Evolutionary conservation across 2,888 invertebrate genomes (phyloP).

Genomic region (Thyatira batis): DNA sequence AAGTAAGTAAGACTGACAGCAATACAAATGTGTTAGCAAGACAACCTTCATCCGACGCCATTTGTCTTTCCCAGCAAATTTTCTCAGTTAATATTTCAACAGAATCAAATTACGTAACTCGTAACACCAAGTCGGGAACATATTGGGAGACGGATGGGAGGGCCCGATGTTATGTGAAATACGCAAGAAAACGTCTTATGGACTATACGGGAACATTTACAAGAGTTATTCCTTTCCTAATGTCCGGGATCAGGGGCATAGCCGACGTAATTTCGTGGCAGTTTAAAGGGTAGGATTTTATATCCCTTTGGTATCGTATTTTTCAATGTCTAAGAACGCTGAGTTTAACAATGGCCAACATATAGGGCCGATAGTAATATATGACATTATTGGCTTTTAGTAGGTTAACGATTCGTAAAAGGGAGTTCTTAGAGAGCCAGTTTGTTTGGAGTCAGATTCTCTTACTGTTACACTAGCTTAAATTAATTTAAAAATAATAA

Average conservation of each 20-base stretch:
- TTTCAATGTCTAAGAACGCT: background rate
- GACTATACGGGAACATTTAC: constrained; percentile 61
- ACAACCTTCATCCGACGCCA: constrained; percentile 32
- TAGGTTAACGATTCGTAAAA: background rate
- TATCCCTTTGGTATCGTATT: constrained; percentile 6
- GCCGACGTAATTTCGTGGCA: constrained; percentile 44
- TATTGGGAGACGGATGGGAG: constrained; percentile 63
- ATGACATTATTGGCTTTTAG: background rate
- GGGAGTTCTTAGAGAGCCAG: too few relatives aligned
- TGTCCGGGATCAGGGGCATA: constrained; percentile 47
- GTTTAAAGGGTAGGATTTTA: constrained; percentile 40
- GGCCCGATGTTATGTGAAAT: constrained; percentile 54
- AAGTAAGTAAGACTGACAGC: constrained; percentile 8
- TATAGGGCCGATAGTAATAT: background rate
- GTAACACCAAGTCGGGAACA: constrained; percentile 55
- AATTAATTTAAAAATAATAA: too few relatives aligned
- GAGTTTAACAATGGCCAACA: background rate
- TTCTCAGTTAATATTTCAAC: constrained; percentile 74
- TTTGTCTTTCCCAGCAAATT: constrained; percentile 58
- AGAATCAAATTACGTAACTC: constrained; percentile 74
- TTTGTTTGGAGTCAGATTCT: too few relatives aligned
- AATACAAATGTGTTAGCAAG: constrained; percentile 8
- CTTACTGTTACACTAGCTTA: too few relatives aligned
- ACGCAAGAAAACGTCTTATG: constrained; percentile 58
- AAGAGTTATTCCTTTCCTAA: constrained; percentile 66